A percentile compares a stretch with the other conserved stretches of the same genome.
phyloP scores from a whole-genome alignment of 1,140 invertebrate species.

The Anadara kagoshimensis region DNA sequence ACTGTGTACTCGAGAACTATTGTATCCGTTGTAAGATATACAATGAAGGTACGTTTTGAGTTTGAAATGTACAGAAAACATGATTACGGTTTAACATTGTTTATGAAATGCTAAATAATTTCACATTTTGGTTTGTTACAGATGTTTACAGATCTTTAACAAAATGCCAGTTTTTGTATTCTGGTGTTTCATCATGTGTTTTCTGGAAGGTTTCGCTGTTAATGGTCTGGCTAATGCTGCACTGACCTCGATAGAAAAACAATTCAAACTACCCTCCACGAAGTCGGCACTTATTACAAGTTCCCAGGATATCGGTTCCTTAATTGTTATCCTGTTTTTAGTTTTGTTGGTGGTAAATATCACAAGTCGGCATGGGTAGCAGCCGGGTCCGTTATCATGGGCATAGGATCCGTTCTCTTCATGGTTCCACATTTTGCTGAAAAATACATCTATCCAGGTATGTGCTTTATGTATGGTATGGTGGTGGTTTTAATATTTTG shows the following conservation, averaged over 20 bases:
- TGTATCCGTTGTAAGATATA: too few relatives aligned
- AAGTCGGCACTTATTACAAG: slow-evolving; percentile 46
- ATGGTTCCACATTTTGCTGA: slow-evolving; percentile 49
- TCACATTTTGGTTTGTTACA: too few relatives aligned
- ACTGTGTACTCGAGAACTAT: too few relatives aligned
- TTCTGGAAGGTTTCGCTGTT: slow-evolving; percentile 53
- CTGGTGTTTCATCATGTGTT: slow-evolving; percentile 46
- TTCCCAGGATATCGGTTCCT: slow-evolving; percentile 49
- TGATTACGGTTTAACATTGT: too few relatives aligned
- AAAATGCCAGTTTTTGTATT: slow-evolving; percentile 45
- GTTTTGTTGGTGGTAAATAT: slow-evolving; percentile 43
- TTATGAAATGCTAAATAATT: too few relatives aligned
- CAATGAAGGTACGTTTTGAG: too few relatives aligned
- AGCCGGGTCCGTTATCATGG: slow-evolving; percentile 47
- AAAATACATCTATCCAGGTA: slow-evolving; percentile 43
- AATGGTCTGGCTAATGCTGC: slow-evolving; percentile 54
- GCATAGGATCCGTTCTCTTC: slow-evolving; percentile 47
- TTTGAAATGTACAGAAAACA: too few relatives aligned
- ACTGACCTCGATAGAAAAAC: slow-evolving; percentile 47
- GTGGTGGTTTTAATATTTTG: too few relatives aligned
- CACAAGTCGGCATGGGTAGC: slow-evolving; percentile 46
- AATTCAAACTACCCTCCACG: slow-evolving; percentile 45
- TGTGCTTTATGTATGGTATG: too few relatives aligned
- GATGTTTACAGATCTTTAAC: slow-evolving; percentile 45
- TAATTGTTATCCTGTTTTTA: slow-evolving; percentile 47